Evolutionary conservation across 2,888 invertebrate genomes (phyloP).

Genomic region (Ormyrus labotus): DNA sequence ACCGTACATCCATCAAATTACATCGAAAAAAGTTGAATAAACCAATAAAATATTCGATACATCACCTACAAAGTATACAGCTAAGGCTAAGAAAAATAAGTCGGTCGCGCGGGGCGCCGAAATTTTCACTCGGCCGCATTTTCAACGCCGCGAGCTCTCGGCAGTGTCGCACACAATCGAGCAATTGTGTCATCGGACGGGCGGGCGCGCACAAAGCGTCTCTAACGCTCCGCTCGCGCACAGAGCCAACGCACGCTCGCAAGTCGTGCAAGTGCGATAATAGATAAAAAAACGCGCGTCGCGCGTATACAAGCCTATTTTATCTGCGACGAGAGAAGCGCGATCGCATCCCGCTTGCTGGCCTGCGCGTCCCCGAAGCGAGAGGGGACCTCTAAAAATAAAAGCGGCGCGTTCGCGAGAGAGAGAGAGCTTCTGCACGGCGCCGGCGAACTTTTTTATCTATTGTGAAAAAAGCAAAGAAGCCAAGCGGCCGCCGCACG

Average conservation of each 20-base stretch:
- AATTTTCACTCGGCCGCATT: no score
- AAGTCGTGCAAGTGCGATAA: conserved; percentile 31
- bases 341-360: not conserved
- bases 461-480: conserved; percentile 56
- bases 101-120: no score
- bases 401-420: not conserved
- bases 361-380: not conserved
- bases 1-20: no score
- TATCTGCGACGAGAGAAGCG: conserved; percentile 13
- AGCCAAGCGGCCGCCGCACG: conserved; percentile 19
- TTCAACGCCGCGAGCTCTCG: no score
- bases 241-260: not conserved
- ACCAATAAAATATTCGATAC: no score
- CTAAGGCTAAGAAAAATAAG: no score
- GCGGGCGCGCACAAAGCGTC: no score
- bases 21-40: no score
- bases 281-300: conserved; percentile 4
- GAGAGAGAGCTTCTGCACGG: conserved; percentile 7
- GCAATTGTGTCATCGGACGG: no score
- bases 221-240: not conserved
- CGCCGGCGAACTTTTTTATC: conserved; percentile 39
- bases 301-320: not conserved
- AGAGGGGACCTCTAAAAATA: conserved; percentile 35
- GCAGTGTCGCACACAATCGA: no score
- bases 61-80: no score